Evolutionary conservation across 2,113 vertebrate species (phyloP).

Genomic region (Sebastes schlegelii): DNA sequence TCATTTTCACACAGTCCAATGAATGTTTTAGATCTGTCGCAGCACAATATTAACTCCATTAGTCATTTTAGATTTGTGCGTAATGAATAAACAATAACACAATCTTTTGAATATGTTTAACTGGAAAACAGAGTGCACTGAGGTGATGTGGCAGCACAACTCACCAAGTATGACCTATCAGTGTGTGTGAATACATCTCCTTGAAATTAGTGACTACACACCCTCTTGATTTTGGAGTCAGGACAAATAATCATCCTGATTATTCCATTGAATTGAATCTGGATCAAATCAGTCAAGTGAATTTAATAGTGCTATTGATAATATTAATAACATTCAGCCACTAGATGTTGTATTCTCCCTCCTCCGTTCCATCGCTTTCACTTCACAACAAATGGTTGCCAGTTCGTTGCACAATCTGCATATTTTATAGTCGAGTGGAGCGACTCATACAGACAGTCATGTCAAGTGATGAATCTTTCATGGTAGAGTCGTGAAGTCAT

Average conservation of each 20-base stretch:
- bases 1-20: constrained; percentile 22
- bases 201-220: constrained; percentile 1
- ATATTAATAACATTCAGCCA: too few species aligned
- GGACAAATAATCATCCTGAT: not conserved
- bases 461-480: too few species aligned
- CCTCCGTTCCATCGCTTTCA: too few species aligned
- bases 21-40: constrained; percentile 23
- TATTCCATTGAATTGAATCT: not conserved
- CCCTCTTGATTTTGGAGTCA: not conserved
- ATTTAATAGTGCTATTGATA: not conserved
- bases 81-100: constrained; percentile 41
- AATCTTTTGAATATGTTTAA: constrained; percentile 5
- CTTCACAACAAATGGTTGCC: too few species aligned
- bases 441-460: too few species aligned
- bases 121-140: constrained; percentile 13
- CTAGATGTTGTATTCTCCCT: too few species aligned
- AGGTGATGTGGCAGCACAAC: not conserved
- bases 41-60: constrained; percentile 43
- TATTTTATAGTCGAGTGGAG: too few species aligned
- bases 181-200: not conserved
- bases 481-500: too few species aligned
- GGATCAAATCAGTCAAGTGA: not conserved
- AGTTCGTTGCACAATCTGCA: too few species aligned
- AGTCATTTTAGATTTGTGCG: constrained; percentile 25
- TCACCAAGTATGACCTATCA: not conserved